Evolutionary conservation across 1,140 invertebrate genomes (phyloP).

Genomic region (Euwallacea fornicatus): DNA sequence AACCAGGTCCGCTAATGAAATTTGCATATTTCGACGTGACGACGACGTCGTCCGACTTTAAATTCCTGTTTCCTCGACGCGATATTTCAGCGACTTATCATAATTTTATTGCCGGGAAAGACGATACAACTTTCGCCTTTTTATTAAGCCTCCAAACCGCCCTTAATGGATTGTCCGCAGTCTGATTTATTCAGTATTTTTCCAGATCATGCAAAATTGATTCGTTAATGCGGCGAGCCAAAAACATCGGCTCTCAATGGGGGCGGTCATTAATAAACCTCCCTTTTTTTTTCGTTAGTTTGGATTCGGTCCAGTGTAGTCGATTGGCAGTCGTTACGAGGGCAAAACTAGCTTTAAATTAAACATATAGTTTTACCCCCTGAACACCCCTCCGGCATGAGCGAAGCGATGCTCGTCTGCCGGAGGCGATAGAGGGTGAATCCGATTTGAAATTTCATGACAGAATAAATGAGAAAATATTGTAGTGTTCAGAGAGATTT

Average conservation of each 20-base stretch:
- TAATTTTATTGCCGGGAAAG: conserved; percentile 3
- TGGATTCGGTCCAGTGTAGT: not conserved
- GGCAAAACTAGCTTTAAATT: conserved; percentile 13
- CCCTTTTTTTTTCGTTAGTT: conserved; percentile 9
- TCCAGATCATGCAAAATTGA: conserved; percentile 1
- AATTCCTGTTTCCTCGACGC: conserved; percentile 1
- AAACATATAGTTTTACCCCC: conserved; percentile 13
- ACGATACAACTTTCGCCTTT: not conserved
- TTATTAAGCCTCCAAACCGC: not conserved
- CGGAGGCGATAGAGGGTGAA: no score
- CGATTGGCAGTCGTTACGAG: not conserved
- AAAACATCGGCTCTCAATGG: conserved; percentile 11
- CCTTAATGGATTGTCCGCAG: not conserved
- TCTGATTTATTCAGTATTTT: conserved; percentile 18
- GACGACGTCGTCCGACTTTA: conserved; percentile 3
- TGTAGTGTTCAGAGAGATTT: no score
- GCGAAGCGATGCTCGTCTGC: no score
- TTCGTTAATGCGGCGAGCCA: not conserved
- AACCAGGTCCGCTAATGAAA: conserved; percentile 11
- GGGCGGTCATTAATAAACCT: conserved; percentile 16
- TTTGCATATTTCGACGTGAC: conserved; percentile 24
- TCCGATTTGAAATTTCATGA: no score
- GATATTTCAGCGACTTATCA: not conserved
- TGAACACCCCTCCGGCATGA: not conserved
- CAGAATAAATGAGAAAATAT: no score